These are phyloP conservation scores for Stigmatopora argus DNA, from an alignment of 2,113 vertebrate species.

Conservation along the genomic window DNA sequence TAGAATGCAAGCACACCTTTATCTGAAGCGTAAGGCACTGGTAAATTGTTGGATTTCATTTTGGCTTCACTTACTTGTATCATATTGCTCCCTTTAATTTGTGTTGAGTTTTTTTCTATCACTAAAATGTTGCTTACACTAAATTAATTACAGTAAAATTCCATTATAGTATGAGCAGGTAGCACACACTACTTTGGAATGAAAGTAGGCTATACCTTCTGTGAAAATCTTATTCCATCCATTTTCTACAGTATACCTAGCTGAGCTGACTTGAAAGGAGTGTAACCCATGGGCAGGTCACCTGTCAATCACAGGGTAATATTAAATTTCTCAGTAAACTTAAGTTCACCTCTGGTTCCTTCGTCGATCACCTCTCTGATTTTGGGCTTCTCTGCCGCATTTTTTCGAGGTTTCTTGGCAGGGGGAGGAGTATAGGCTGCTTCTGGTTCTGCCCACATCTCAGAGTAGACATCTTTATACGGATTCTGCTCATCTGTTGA, in stretches of 20 bases:
- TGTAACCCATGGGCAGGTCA: background rate
- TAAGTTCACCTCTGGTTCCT: slow-evolving; percentile 83
- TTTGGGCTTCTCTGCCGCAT: slow-evolving; percentile 88
- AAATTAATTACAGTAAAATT: background rate
- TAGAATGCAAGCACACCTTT: no score
- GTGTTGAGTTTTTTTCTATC: no score
- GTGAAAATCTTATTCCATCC: background rate
- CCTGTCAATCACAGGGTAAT: background rate
- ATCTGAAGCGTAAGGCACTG: no score
- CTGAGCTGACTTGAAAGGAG: background rate
- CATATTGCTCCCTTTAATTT: no score
- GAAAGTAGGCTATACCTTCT: background rate
- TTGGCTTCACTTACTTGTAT: no score
- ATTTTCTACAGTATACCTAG: background rate
- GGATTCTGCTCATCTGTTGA: slow-evolving; percentile 85
- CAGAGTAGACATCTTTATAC: slow-evolving; percentile 95
- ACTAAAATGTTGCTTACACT: no score
- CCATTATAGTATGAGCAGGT: background rate
- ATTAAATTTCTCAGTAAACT: background rate
- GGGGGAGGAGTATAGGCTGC: slow-evolving; percentile 89
- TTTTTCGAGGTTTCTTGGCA: slow-evolving; percentile 91
- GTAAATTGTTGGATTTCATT: no score
- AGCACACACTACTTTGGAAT: background rate
- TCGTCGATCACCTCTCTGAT: slow-evolving; percentile 97
- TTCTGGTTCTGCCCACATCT: slow-evolving; percentile 93